Conservation (phyloP, 2,113 vertebrate genomes). For the Lathamus discolor region DNA sequence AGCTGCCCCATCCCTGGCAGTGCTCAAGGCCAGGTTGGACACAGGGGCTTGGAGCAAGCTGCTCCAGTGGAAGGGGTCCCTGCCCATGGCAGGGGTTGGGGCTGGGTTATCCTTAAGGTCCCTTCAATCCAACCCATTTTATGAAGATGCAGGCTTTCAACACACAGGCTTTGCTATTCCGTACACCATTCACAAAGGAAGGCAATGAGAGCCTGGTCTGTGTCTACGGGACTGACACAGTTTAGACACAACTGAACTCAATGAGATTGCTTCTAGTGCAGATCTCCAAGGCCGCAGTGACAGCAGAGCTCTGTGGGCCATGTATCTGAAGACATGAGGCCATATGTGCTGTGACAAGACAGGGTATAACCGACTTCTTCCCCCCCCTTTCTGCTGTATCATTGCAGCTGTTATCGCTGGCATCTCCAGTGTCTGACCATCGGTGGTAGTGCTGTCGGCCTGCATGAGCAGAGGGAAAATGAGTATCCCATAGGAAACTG, state of each 20-base stretch:
- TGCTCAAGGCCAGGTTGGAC: not conserved
- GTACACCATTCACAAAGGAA: not conserved
- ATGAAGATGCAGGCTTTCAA: not conserved
- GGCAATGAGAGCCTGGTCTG: not conserved
- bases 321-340: rapidly evolving
- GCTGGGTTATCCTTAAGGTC: not conserved
- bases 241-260: not conserved
- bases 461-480: not conserved
- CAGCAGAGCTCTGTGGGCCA: not conserved
- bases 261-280: not conserved
- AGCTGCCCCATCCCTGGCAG: not conserved
- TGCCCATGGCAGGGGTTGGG: not conserved
- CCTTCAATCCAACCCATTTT: not conserved
- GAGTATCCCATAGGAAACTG: not conserved
- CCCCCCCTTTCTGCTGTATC: not conserved
- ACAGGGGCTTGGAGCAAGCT: not conserved
- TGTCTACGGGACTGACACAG: rapidly evolving
- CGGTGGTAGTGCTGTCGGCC: not conserved
- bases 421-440: not conserved
- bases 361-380: not conserved
- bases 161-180: rapidly evolving
- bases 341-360: rapidly evolving
- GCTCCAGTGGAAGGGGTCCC: not conserved
- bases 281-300: not conserved
- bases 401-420: not conserved